phyloP scores from a whole-genome alignment of 35 echinoderm and acorn worm species.

The Antedon bifida region DNA sequence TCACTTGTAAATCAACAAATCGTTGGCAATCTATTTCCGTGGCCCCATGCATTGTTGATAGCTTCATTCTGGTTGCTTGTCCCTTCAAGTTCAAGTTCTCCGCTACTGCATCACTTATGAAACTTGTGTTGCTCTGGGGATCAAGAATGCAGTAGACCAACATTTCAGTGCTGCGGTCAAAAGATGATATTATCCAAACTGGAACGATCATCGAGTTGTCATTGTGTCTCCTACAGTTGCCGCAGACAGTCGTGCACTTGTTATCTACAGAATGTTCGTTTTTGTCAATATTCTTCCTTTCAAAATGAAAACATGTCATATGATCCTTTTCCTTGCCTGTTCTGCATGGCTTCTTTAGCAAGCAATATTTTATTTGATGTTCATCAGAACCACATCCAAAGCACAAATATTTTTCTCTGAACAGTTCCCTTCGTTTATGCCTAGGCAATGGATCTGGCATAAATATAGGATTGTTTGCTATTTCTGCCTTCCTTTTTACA shows the following conservation, averaged over 20 bases:
- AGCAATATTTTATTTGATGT: neutral
- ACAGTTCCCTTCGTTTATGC: neutral
- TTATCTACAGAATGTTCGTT: neutral
- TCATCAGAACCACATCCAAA: neutral
- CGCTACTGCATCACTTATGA: neutral
- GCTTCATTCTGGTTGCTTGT: neutral
- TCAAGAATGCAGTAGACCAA: neutral
- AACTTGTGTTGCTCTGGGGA: conserved; percentile 3
- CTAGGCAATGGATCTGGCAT: neutral
- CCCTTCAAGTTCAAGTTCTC: neutral
- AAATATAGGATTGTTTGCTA: neutral
- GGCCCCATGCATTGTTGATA: neutral
- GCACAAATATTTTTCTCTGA: neutral
- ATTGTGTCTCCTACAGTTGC: neutral
- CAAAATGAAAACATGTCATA: neutral
- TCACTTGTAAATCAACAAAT: neutral
- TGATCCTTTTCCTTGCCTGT: neutral
- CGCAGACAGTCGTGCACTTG: neutral
- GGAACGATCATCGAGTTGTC: conserved; percentile 7
- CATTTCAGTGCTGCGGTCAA: neutral
- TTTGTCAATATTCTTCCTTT: neutral
- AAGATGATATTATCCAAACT: neutral
- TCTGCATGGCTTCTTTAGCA: neutral
- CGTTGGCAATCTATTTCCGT: neutral
- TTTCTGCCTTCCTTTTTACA: neutral